Evolutionary conservation across 2,113 vertebrate species (phyloP).

Genomic region (Varanus salvator): DNA sequence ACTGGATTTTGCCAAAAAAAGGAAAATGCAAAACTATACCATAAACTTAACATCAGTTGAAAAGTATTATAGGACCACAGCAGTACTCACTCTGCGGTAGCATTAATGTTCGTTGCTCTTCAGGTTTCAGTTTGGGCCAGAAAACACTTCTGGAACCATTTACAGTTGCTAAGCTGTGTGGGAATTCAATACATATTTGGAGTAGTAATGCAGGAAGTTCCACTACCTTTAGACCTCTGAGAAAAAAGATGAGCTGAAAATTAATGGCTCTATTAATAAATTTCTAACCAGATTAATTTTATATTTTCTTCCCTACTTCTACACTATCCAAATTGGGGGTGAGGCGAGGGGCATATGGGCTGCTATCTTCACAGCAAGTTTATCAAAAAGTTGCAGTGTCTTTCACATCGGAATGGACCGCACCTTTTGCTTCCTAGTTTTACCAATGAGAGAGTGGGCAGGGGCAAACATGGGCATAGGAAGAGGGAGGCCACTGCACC

Average conservation of each 20-base stretch:
- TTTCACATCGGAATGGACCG: neutral
- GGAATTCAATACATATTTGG: neutral
- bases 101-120: neutral
- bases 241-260: neutral
- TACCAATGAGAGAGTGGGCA: neutral
- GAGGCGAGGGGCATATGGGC: neutral
- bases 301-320: neutral
- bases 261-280: neutral
- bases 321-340: neutral
- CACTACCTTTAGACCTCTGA: neutral
- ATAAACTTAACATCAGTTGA: too few species aligned
- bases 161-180: neutral
- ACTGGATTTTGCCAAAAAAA: neutral
- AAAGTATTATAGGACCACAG: neutral
- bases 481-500: neutral
- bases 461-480: neutral
- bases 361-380: neutral
- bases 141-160: slow-evolving; percentile 10
- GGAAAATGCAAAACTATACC: neutral
- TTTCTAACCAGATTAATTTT: neutral
- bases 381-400: neutral
- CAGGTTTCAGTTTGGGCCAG: neutral
- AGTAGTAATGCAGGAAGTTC: neutral
- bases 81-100: neutral
- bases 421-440: neutral